Conservation (phyloP, 2,888 invertebrate genomes). For the Caenorhabditis virilis region DNA sequence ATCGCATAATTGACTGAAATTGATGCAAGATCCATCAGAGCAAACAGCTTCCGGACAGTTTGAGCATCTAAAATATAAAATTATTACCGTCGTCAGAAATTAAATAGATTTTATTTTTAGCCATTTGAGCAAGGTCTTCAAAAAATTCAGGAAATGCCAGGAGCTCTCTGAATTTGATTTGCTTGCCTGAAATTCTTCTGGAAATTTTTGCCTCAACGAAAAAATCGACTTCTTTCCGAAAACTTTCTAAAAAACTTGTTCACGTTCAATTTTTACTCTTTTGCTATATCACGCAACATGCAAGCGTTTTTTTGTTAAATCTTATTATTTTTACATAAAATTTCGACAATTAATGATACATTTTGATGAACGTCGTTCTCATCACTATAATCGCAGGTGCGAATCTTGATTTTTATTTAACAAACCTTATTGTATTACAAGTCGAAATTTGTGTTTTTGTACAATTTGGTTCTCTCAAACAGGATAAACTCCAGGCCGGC, state of each 20-base stretch:
- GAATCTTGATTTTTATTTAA: neutral
- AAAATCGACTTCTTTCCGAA: too few relatives aligned
- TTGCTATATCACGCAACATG: too few relatives aligned
- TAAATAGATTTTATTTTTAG: neutral
- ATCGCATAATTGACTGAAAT: constrained; percentile 35
- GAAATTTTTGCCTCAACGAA: too few relatives aligned
- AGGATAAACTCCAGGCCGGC: constrained; percentile 31
- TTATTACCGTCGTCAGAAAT: too few relatives aligned
- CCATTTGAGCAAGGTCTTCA: neutral
- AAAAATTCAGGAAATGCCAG: too few relatives aligned
- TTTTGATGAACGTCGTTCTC: constrained; percentile 28
- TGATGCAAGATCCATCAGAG: constrained; percentile 41
- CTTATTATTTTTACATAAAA: too few relatives aligned
- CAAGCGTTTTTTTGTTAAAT: too few relatives aligned
- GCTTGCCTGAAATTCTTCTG: neutral
- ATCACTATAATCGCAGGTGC: constrained; percentile 11
- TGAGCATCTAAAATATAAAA: constrained; percentile 39
- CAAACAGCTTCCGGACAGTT: constrained; percentile 44
- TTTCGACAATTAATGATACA: constrained; percentile 32
- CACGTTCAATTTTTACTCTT: too few relatives aligned
- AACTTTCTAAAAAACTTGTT: too few relatives aligned
- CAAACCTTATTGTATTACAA: constrained; percentile 25
- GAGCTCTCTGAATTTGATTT: too few relatives aligned
- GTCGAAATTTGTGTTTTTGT: constrained; percentile 18
- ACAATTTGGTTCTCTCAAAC: constrained; percentile 31